Base-by-base conservation (phyloP, 2,888 invertebrate species). In the Iphiclides podalirius region DNA sequence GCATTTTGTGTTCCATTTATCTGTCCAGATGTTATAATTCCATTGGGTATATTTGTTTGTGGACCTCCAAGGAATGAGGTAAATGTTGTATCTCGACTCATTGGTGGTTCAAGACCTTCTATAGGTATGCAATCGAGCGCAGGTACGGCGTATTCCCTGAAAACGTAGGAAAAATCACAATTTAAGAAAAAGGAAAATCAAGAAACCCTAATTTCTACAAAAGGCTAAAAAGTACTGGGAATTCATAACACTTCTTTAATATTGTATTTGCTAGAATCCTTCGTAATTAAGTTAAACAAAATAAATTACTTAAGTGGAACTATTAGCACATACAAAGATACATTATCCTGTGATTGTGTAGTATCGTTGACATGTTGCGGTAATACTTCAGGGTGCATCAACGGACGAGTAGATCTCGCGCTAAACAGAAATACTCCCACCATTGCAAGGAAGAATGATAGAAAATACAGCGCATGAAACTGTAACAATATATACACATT, bases 391-490 rank as follows among this genome's bases (percentile, higher is more conserved):
- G 60, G 54, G 31, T 67, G 58, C 81, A 87, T 33, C 44, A 90
- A 83, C 1, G 67, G 90, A 8, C 91, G 88, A 39, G 91, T 90
- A 60, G 92, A 91, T 48, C 93, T 91, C 1, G 92, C 90, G 46
- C 79, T 75, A 71, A 89, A 90, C 52, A 89, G 67, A 54, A 89
- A 86, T 55, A 95, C 92, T 12, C 96, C 96, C 33, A 91, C 89
- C 87, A 95, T 92, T 37, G 95, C 94, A 62, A 95, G 82, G 42
- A 92, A 76, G 74, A 94, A 96, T 9, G 95, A 94, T 53, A 95
- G 80, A 79, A 96, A 94, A 80, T 96, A 96, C 50, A 96, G 87
- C 15, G 92, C 91, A 76, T 96, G 95, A 80, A 95, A 96, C 95
- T 96, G 90, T 1, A 59, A 53, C 54, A 90, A 89, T 53, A n/a